Base-by-base conservation (phyloP, 2,888 invertebrate species). In the Aplocera efformata region DNA sequence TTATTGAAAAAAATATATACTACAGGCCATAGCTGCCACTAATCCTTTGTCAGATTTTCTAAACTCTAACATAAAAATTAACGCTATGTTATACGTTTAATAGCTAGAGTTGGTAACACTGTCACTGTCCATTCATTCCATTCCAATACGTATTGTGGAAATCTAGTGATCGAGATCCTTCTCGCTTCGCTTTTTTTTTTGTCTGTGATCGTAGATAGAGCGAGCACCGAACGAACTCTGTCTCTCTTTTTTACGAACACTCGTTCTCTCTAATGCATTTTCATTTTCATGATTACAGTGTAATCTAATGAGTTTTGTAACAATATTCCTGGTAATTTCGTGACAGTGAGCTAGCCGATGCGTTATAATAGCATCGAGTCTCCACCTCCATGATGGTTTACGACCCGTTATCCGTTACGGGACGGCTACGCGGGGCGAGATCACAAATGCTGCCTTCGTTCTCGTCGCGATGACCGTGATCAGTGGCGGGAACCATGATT, bases 401-500 rank as follows among this genome's bases (percentile, higher is more conserved):
- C 58, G 58, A 57, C 57, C 56, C 51, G 63, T 67, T 76, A 75
- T 78, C 75, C 71, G 78, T 78, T 79, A 79, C 57, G 65, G 70
- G 67, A 63, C 60, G 66, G 54, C 56, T 66, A 58, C 60, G 67
- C 66, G 60, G 60, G 60, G 58, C 59, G 64, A 74, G 68, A 80
- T 78, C 77, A 72, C 79, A 77, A 79, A 83, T 78, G 76, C 73
- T 78, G 73, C 67, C 63, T 58, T 67, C 62, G 61, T 63, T 68
- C 55, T 59, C 67, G 70, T 63, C 72, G 65, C 85, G 85, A 86
- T 88, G 88, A 84, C 86, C 75, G 64, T 74, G 76, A 76, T 66
- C 68, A 63, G 65, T 63, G 66, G 67, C 77, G 65, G 67, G 69
- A 70, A 89, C 73, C 67, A 92, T 93, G 91, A 91, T 93, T 77